A percentile compares a stretch with the other conserved stretches of the same genome.
Evolutionary conservation across 2,797 vertebrate species (phyloP).

Genomic region (Botia almorhae): DNA sequence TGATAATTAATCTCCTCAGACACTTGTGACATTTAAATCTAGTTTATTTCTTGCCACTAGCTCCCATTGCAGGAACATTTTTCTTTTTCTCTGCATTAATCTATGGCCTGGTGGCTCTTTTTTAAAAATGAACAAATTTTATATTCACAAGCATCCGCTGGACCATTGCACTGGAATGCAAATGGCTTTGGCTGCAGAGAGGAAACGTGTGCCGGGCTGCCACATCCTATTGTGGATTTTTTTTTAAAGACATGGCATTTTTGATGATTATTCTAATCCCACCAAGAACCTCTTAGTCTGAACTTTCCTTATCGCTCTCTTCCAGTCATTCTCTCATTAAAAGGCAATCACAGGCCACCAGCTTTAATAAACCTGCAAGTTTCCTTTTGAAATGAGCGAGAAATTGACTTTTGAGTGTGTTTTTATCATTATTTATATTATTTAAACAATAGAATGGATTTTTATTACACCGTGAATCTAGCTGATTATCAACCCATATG

Average conservation of each 20-base stretch:
- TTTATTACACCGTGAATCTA: background rate
- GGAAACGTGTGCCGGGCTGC: slow-evolving; percentile 35
- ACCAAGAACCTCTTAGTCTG: slow-evolving; percentile 77
- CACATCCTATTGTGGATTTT: slow-evolving; percentile 72
- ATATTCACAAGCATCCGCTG: slow-evolving; percentile 55
- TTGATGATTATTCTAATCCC: slow-evolving; percentile 85
- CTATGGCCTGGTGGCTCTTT: slow-evolving; percentile 59
- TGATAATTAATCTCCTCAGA: slow-evolving; percentile 15
- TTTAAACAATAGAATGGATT: background rate
- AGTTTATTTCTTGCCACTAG: slow-evolving; percentile 51
- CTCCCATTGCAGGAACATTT: slow-evolving; percentile 15
- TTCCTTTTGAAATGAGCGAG: slow-evolving; percentile 66
- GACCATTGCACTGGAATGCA: slow-evolving; percentile 58
- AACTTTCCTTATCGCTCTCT: slow-evolving; percentile 83
- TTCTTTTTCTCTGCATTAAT: slow-evolving; percentile 38
- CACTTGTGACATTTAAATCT: slow-evolving; percentile 22
- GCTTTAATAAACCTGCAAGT: slow-evolving; percentile 89
- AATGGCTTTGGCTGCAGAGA: slow-evolving; percentile 52
- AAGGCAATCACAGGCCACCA: slow-evolving; percentile 89
- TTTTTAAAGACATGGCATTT: slow-evolving; percentile 77
- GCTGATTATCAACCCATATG: background rate
- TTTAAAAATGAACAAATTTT: slow-evolving; percentile 16
- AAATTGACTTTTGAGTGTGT: slow-evolving; percentile 71
- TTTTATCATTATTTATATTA: slow-evolving; percentile 55
- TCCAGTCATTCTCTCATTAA: slow-evolving; percentile 89